Conservation (phyloP, 2,113 vertebrate genomes). For the Ameiurus melas region DNA sequence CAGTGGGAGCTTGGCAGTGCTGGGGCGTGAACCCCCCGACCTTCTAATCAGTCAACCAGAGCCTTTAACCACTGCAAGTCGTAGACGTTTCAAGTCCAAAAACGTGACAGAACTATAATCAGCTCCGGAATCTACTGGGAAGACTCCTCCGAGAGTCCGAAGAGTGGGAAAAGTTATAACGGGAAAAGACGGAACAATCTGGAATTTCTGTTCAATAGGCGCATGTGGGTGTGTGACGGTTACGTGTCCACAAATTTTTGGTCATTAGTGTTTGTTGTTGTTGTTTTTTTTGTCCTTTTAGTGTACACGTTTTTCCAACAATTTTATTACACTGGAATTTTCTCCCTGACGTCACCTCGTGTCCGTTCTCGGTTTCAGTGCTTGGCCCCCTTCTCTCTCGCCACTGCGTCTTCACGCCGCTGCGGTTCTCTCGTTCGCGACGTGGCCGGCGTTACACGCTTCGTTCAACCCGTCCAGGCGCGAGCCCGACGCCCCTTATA, state of each 20-base stretch:
- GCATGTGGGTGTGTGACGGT: not conserved
- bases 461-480: conserved; percentile 1
- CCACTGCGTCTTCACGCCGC: not conserved
- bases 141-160: not conserved
- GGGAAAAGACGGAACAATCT: not conserved
- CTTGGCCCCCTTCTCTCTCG: not conserved
- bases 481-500: not conserved
- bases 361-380: not conserved
- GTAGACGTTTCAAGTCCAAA: not conserved
- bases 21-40: too few species aligned
- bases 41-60: too few species aligned
- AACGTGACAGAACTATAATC: not conserved
- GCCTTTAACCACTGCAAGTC: not conserved
- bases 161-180: not conserved
- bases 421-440: not conserved
- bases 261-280: too few species aligned
- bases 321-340: not conserved
- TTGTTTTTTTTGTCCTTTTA: not conserved
- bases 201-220: not conserved
- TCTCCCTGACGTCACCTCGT: not conserved
- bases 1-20: too few species aligned
- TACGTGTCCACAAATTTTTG: not conserved
- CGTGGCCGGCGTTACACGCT: not conserved
- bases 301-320: not conserved
- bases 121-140: not conserved